Conservation (phyloP, 2,113 vertebrate species). For the Mohoua ochrocephala region DNA sequence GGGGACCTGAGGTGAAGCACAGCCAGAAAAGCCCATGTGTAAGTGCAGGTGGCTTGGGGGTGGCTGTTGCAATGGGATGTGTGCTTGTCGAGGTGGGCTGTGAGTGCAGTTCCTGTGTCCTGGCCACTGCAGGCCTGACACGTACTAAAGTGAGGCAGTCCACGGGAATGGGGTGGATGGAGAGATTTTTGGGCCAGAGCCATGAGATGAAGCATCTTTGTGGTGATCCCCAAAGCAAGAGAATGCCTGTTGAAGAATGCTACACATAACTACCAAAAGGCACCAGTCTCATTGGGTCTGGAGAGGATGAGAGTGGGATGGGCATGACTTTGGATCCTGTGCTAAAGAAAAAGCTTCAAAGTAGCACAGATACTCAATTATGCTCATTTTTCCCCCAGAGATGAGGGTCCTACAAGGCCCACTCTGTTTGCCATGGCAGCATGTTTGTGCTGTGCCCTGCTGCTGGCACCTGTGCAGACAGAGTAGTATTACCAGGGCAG, state of each 20-base stretch:
- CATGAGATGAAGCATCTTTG: neutral
- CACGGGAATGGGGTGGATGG: neutral
- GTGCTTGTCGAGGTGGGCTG: rapidly evolving
- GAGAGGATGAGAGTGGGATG: neutral
- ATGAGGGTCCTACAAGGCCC: neutral
- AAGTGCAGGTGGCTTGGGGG: neutral
- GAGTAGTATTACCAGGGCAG: neutral
- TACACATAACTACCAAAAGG: rapidly evolving
- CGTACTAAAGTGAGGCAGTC: neutral
- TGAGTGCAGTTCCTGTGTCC: neutral
- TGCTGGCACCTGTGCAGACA: neutral
- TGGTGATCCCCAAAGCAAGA: neutral
- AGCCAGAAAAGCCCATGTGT: neutral
- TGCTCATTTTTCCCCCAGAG: neutral
- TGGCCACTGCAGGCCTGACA: neutral
- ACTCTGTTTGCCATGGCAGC: neutral
- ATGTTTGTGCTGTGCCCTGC: neutral
- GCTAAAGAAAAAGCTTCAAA: neutral
- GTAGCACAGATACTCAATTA: neutral
- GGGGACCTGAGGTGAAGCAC: neutral
- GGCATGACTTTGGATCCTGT: neutral
- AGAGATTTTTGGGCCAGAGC: neutral
- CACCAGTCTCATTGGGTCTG: neutral
- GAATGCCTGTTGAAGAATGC: neutral
- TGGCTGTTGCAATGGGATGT: neutral